Conservation (phyloP, 2,797 vertebrate genomes). For the Sebastes nivosus region DNA sequence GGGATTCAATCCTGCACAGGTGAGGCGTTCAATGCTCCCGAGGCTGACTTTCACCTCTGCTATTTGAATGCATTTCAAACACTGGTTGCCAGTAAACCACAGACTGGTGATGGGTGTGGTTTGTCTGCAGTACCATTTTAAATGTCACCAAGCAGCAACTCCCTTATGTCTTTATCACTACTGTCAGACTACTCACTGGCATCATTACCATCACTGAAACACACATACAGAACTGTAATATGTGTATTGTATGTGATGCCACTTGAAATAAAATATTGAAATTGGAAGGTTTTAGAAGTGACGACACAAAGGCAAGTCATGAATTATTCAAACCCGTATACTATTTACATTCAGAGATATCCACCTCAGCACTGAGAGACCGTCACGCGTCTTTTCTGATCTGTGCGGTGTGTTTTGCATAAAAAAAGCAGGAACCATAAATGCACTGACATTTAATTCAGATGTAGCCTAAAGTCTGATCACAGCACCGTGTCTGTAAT, state of each 20-base stretch:
- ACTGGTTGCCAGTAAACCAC: not conserved
- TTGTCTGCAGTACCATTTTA: not conserved
- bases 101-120: not conserved
- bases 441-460: not conserved
- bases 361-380: slow-evolving; percentile 8
- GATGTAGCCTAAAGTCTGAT: not conserved
- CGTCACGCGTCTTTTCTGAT: slow-evolving; percentile 11
- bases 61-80: not conserved
- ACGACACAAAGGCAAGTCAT: slow-evolving; percentile 13
- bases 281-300: slow-evolving; percentile 15
- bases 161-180: not conserved
- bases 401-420: slow-evolving; percentile 16
- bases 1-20: not conserved
- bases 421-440: not conserved
- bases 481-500: not conserved
- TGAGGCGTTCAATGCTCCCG: not conserved
- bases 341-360: slow-evolving; percentile 37
- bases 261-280: not conserved
- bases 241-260: not conserved
- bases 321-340: slow-evolving; percentile 39
- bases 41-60: not conserved
- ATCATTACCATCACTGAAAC: not conserved
- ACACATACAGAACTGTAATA: not conserved
- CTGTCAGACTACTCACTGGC: not conserved
- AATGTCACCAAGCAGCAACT: not conserved